Evolutionary conservation across 2,113 vertebrate species (phyloP), one percentile per base, ranked within the genome.

Genomic region (Periophthalmus modestus): DNA sequence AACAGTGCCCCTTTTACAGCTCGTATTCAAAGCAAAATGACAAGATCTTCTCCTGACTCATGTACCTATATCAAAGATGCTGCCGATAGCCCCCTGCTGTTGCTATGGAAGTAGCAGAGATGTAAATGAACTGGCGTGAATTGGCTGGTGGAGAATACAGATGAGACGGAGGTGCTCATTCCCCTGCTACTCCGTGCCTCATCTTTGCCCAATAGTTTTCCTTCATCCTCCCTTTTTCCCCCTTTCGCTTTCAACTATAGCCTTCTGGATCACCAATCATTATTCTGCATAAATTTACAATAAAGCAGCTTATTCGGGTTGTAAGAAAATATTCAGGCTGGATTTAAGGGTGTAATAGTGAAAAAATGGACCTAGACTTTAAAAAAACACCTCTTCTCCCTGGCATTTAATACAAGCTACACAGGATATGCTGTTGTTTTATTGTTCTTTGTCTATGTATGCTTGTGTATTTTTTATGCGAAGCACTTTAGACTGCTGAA

Each of bases 61-160:
- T 91, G 88, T 91, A 92, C 90, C 90, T 92, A 91, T 93, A 92
- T 96, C 93, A 95, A 93, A 97, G 93, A 94, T 95, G 91, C 89
- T 94, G 89, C 93, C 88, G 93, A 94, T 95, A 92, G 95, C 93
- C 92, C 92, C 94, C 94, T 92, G 90, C 95, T 95, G 94, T 94
- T 94, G 93, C 93, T 92, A 94, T 92, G 93, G 94, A 91, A 89
- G 93, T 94, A 94, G 85, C 68, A 88, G 91, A 89, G 91, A 95
- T 97, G 91, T 95, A 96, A 96, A 96, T 96, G 93, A 95, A 94
- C 93, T 95, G 92, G 91, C 94, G 93, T 90, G 93, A 95, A 94
- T 93, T 94, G 89, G 81, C 76, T 94, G 92, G 89, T 88, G 94
- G 89, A 93, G 95, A 96, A 96, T 97, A 95, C 94, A 95, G 95